Base-by-base conservation (phyloP, 2,888 invertebrate genomes). In the Tetanocera ferruginea region DNA sequence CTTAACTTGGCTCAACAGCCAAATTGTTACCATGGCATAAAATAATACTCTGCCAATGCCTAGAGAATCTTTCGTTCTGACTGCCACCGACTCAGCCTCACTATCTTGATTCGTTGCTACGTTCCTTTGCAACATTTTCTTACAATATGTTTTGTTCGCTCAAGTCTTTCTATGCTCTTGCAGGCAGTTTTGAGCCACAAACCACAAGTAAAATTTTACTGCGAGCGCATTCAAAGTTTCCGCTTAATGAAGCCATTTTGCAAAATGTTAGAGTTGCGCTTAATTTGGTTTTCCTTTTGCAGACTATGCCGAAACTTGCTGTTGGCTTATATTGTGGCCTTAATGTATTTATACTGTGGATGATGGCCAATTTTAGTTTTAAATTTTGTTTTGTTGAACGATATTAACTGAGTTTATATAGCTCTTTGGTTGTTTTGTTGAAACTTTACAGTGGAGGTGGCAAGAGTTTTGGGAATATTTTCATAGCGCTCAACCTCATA, bases 211-310 rank as follows among this genome's bases (percentile, higher is more conserved):
- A 67, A 67, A 67, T 67, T 67, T 43, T 19, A 49, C 67, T 49
- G 43, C 43, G 43, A 67, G n/a, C 49, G 11, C 69, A 51, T 51
- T 69, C 49, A 49, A 51, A 69, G 69, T 69, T 69, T 23, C 23
- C 34, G 64, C 5, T 64, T 64, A 57, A 72, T 57, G 72, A 72
- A 72, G 72, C 60, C 57, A 72, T 72, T 72, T 60, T 37, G 51
- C 8, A 37, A 34, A 57, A 72, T 72, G 60, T 60, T 60, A 25
- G 57, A 57, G 57, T 72, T 57, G 19, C 43, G 57, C 72, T 72
- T 72, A 57, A 72, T 72, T 72, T 72, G 37, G 43, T 60, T 14
- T 37, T 43, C 17, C 11, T 37, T 6, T 6, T n/a, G 72, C 57
- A n/a, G 34, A 6, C 34, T 19, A 17, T 4, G 43, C 8, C 8